phyloP scores from a whole-genome alignment of 2,888 invertebrate species.

The Trachelus troglodyta region DNA sequence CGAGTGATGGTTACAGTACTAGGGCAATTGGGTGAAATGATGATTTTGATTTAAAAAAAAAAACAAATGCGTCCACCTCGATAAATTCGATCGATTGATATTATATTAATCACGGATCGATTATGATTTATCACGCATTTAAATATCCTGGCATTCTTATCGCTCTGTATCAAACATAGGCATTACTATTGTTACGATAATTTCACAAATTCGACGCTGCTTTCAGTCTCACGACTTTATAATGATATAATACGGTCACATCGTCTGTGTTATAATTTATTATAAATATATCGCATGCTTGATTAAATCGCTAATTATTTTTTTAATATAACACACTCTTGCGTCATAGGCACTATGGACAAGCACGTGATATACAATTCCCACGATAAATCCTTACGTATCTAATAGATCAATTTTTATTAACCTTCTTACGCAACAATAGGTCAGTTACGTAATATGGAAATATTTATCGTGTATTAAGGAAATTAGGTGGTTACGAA shows the following conservation, averaged over 20 bases:
- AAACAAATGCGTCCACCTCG: background rate
- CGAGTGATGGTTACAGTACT: background rate
- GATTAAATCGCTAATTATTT: background rate
- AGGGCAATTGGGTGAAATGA: background rate
- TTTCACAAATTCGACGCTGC: no score
- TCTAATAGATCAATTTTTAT: background rate
- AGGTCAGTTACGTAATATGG: background rate
- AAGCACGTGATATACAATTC: background rate
- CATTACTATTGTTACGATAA: no score
- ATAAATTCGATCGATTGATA: no score
- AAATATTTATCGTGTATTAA: background rate
- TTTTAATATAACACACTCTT: background rate
- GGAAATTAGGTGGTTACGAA: no score
- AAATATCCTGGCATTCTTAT: no score
- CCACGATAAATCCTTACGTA: background rate
- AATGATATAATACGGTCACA: background rate
- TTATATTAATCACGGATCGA: no score
- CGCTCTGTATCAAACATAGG: no score
- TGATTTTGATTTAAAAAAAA: background rate
- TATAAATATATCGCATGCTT: background rate
- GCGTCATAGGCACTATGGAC: background rate
- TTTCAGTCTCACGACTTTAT: background rate
- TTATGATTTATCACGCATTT: no score
- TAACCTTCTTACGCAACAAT: background rate
- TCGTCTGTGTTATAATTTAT: background rate